Percentiles rank a stretch among this genome's conserved stretches.
Conservation (phyloP, 2,113 vertebrate genomes). For the Nerophis ophidion region DNA sequence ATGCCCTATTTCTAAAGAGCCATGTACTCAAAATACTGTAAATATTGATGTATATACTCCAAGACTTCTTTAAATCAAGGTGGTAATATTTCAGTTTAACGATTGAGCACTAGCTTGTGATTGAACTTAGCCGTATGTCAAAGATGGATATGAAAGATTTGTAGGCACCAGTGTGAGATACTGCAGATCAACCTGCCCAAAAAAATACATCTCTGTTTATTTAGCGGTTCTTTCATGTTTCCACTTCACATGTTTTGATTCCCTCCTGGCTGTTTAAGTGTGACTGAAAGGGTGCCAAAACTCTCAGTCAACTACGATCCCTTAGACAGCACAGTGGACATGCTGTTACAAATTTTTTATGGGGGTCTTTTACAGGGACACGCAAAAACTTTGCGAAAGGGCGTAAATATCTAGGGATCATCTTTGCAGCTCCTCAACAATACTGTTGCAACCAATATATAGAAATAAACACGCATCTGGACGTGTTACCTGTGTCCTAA, state of each 20-base stretch:
- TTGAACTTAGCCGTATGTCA: not conserved
- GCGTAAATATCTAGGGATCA: constrained; percentile 10
- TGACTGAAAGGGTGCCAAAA: constrained; percentile 35
- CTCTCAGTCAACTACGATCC: constrained; percentile 20
- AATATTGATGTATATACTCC: not conserved
- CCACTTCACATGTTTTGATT: constrained; percentile 18
- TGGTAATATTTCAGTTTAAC: constrained; percentile 5
- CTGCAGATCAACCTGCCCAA: constrained; percentile 21
- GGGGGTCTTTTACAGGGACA: constrained; percentile 41
- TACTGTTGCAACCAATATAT: constrained; percentile 19
- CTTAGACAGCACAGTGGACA: constrained; percentile 19
- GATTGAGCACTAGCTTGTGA: not conserved
- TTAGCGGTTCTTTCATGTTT: not conserved
- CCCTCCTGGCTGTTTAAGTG: constrained; percentile 15
- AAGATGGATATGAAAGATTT: constrained; percentile 3
- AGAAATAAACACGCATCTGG: constrained; percentile 7
- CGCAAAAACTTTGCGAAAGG: constrained; percentile 25
- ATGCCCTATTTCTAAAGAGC: not conserved
- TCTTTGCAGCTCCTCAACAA: constrained; percentile 22
- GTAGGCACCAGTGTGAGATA: constrained; percentile 39
- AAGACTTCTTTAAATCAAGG: not conserved
- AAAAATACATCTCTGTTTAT: constrained; percentile 13
- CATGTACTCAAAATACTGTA: not conserved
- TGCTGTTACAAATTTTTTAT: constrained; percentile 29
- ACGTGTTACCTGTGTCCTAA: constrained; percentile 1